Evolutionary conservation across 2,797 vertebrate genomes (phyloP).

Genomic region (Paguma larvata): DNA sequence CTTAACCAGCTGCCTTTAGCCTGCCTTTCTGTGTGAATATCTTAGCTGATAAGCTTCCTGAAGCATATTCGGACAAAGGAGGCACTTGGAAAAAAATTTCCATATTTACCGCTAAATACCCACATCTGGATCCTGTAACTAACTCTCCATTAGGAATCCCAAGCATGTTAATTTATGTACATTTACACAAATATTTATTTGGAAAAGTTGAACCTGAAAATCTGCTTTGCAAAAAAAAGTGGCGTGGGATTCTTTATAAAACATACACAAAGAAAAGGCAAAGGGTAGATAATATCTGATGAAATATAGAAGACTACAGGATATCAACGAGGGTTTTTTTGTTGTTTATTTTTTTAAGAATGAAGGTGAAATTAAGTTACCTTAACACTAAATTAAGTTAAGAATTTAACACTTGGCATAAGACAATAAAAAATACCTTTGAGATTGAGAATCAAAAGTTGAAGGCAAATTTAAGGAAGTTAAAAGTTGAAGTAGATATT

Average conservation of each 20-base stretch:
- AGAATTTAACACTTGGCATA: not conserved
- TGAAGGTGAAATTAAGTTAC: slow-evolving; percentile 29
- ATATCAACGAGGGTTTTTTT: not conserved
- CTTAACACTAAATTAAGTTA: too few relatives aligned
- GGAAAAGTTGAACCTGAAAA: not conserved
- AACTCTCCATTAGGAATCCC: not conserved
- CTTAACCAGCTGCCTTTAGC: not conserved
- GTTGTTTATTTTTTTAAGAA: not conserved
- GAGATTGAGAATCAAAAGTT: slow-evolving; percentile 37
- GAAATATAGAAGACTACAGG: not conserved
- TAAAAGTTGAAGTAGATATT: slow-evolving; percentile 32
- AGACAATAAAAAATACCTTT: not conserved
- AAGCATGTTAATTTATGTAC: not conserved
- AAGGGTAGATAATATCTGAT: not conserved
- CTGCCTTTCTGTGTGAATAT: not conserved
- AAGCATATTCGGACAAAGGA: slow-evolving; percentile 5
- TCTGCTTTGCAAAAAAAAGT: slow-evolving; percentile 27
- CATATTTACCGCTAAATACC: not conserved
- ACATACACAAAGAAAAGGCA: slow-evolving; percentile 7
- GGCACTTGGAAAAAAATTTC: not conserved
- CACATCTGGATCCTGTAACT: not conserved
- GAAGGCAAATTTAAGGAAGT: slow-evolving; percentile 53
- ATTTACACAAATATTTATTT: not conserved
- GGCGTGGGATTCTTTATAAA: not conserved
- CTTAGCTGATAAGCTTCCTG: not conserved